Percentiles rank a stretch among this genome's conserved stretches.
phyloP scores from a whole-genome alignment of 1,140 invertebrate genomes.

The Drosophila suzukii region DNA sequence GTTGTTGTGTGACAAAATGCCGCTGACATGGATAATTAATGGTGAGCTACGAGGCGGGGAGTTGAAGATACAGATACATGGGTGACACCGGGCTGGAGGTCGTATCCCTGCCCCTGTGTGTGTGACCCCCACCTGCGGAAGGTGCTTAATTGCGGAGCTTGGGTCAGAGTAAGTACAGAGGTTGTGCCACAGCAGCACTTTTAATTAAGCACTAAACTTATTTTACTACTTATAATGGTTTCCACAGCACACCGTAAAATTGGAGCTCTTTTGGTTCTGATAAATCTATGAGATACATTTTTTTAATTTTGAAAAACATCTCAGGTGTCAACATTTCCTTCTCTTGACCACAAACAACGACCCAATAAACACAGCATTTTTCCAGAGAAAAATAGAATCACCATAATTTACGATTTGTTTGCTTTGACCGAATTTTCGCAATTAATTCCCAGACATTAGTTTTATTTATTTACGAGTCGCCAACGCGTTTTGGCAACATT shows the following conservation, averaged over 20 bases:
- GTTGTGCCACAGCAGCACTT: constrained; percentile 5
- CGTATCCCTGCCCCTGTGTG: constrained; percentile 4
- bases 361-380: background rate
- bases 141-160: constrained; percentile 65
- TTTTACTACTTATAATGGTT: constrained; percentile 3
- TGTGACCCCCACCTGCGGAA: constrained; percentile 25
- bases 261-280: too few relatives aligned
- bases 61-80: constrained; percentile 7
- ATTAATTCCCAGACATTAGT: constrained; percentile 31
- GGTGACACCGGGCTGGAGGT: constrained; percentile 14
- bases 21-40: constrained; percentile 83
- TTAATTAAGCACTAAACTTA: constrained; percentile 28
- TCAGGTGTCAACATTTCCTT: background rate
- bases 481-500: constrained; percentile 41
- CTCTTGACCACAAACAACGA: too few relatives aligned
- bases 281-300: background rate
- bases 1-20: constrained; percentile 76
- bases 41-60: constrained; percentile 52
- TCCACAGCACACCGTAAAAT: background rate
- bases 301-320: background rate
- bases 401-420: constrained; percentile 20
- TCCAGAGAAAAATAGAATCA: background rate
- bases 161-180: constrained; percentile 17
- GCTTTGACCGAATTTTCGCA: constrained; percentile 3
- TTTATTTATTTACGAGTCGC: constrained; percentile 36